Evolutionary conservation across 1,140 invertebrate species (phyloP).

Genomic region (Venustaconcha ellipsiformis): DNA sequence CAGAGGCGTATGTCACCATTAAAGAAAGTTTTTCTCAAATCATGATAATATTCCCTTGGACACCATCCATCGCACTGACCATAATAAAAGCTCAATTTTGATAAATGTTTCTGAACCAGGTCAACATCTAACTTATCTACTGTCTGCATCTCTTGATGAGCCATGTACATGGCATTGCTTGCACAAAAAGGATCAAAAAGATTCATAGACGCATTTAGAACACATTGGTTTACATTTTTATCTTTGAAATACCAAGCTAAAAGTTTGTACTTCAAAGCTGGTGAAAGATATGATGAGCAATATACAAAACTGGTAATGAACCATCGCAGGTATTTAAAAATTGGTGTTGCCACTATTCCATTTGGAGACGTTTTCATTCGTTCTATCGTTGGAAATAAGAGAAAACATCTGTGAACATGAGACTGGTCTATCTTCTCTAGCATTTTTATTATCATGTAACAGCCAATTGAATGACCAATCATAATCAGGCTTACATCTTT

Average conservation of each 20-base stretch:
- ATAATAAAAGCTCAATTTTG: conserved; percentile 81
- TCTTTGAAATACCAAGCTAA: conserved; percentile 57
- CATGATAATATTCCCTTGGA: conserved; percentile 76
- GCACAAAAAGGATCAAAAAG: conserved; percentile 63
- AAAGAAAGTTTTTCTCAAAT: conserved; percentile 75
- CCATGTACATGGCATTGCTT: conserved; percentile 70
- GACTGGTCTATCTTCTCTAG: conserved; percentile 70
- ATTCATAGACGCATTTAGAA: conserved; percentile 56
- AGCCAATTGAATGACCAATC: conserved; percentile 88
- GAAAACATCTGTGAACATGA: conserved; percentile 67
- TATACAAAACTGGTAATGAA: conserved; percentile 74
- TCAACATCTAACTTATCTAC: conserved; percentile 66
- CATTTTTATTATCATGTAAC: conserved; percentile 83
- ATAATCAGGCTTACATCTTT: conserved; percentile 74
- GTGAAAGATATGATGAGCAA: conserved; percentile 75
- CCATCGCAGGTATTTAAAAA: conserved; percentile 72
- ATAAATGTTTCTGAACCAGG: conserved; percentile 58
- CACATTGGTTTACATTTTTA: conserved; percentile 58
- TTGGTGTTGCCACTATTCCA: conserved; percentile 72
- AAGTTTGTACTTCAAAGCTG: conserved; percentile 50
- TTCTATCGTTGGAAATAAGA: conserved; percentile 88
- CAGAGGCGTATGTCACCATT: conserved; percentile 77
- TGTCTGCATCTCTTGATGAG: conserved; percentile 66
- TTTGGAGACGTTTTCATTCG: conserved; percentile 79
- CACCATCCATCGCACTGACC: conserved; percentile 82